These are phyloP conservation scores for Drosophila paracracens DNA, from an alignment of 2,888 invertebrate genomes.

Conservation along the genomic window DNA sequence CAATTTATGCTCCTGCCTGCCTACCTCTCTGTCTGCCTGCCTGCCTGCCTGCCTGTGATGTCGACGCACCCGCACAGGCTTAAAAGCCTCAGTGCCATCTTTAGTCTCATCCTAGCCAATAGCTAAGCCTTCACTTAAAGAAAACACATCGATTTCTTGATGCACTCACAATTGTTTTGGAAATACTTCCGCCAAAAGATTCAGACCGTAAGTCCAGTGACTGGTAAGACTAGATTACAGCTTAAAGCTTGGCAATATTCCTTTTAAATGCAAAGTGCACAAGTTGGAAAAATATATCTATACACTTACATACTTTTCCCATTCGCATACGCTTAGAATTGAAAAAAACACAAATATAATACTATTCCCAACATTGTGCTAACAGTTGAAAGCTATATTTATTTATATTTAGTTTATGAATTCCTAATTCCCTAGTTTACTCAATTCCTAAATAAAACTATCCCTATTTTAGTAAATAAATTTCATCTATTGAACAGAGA, in stretches of 20 bases:
- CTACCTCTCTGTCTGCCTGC: neutral
- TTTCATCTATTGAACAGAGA: neutral
- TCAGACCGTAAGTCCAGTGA: neutral
- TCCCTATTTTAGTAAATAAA: neutral
- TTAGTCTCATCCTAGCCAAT: conserved; percentile 27
- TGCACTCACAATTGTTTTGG: conserved; percentile 14
- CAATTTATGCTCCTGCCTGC: conserved; percentile 65
- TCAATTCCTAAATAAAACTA: neutral
- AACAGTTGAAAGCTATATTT: no score
- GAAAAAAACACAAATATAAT: neutral
- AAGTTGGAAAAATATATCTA: neutral
- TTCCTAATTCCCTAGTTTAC: no score
- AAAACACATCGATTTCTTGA: neutral
- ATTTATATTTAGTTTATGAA: no score
- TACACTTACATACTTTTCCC: no score
- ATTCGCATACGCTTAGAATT: neutral
- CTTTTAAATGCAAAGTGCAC: neutral
- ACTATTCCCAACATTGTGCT: neutral
- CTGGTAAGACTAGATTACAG: neutral
- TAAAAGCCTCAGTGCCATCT: conserved; percentile 19
- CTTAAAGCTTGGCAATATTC: neutral
- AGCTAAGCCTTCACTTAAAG: neutral
- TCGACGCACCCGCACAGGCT: conserved; percentile 62
- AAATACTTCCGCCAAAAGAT: neutral
- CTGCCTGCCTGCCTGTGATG: conserved; percentile 17